These are phyloP conservation scores for Daubentonia madagascariensis DNA, from an alignment of 2,113 vertebrate genomes.

Conservation along the genomic window DNA sequence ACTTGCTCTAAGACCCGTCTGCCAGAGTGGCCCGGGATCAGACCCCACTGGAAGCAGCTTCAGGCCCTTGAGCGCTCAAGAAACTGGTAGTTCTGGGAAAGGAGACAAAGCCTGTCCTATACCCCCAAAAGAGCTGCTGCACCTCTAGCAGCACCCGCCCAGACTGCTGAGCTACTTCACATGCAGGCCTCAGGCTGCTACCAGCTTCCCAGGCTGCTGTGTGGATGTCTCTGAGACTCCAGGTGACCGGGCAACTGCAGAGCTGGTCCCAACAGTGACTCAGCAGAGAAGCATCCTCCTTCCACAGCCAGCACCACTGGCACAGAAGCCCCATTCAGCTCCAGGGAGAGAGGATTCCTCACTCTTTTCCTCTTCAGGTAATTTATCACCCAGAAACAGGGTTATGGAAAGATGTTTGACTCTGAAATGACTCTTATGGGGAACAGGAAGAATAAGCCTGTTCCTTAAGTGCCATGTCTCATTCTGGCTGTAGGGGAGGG, in stretches of 20 bases:
- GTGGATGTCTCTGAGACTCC: neutral
- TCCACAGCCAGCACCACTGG: neutral
- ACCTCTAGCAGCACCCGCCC: no score
- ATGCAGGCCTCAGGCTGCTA: neutral
- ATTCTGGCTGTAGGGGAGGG: neutral
- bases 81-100: neutral
- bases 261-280: neutral
- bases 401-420: slow-evolving; percentile 13
- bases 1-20: neutral
- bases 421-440: slow-evolving; percentile 8
- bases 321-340: neutral
- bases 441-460: neutral
- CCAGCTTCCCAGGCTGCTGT: neutral
- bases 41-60: neutral
- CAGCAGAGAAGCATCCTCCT: neutral
- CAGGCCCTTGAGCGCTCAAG: neutral
- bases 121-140: neutral
- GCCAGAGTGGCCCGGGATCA: neutral
- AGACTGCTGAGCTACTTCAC: neutral
- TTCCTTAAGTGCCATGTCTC: neutral
- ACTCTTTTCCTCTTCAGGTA: neutral
- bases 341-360: neutral
- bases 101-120: neutral
- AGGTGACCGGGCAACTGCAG: neutral
- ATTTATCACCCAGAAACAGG: neutral